Evolutionary conservation across 92 coral and sea anemone species (phyloP).

Genomic region (Heteractis magnifica): DNA sequence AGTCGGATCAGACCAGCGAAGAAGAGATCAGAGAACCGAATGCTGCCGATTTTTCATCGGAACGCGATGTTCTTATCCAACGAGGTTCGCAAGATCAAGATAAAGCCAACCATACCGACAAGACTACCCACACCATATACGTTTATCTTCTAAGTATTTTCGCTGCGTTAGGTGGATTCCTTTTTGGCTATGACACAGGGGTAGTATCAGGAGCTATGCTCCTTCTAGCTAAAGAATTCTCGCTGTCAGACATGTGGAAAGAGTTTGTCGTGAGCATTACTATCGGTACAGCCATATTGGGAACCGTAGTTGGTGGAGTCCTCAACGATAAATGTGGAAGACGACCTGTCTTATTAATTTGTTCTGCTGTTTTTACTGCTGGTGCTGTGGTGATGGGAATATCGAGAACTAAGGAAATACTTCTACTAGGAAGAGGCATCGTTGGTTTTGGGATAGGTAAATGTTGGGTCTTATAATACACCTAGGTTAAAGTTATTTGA

Average conservation of each 20-base stretch:
- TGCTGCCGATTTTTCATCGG: background rate
- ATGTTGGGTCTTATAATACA: background rate
- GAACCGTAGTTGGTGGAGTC: constrained; percentile 74
- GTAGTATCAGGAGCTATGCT: constrained; percentile 95
- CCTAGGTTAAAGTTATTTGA: no score
- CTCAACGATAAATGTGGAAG: constrained; percentile 73
- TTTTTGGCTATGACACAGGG: constrained; percentile 97
- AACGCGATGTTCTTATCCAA: background rate
- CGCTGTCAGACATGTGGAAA: constrained; percentile 68
- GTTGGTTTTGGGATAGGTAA: constrained; percentile 94
- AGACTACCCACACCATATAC: constrained; percentile 24
- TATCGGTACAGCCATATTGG: constrained; percentile 78
- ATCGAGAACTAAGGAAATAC: constrained; percentile 55
- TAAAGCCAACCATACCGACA: background rate
- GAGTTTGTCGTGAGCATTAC: constrained; percentile 85
- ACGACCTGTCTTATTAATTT: constrained; percentile 64
- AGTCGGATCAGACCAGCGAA: background rate
- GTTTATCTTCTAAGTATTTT: constrained; percentile 69
- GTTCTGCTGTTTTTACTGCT: constrained; percentile 70
- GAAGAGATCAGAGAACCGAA: background rate
- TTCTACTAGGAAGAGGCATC: constrained; percentile 74
- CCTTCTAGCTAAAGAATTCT: constrained; percentile 64
- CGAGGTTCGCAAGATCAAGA: background rate
- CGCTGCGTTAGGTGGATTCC: constrained; percentile 92
- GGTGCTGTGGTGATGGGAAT: constrained; percentile 88